Conservation (phyloP, 2,113 vertebrate genomes). For the Sardina pilchardus region DNA sequence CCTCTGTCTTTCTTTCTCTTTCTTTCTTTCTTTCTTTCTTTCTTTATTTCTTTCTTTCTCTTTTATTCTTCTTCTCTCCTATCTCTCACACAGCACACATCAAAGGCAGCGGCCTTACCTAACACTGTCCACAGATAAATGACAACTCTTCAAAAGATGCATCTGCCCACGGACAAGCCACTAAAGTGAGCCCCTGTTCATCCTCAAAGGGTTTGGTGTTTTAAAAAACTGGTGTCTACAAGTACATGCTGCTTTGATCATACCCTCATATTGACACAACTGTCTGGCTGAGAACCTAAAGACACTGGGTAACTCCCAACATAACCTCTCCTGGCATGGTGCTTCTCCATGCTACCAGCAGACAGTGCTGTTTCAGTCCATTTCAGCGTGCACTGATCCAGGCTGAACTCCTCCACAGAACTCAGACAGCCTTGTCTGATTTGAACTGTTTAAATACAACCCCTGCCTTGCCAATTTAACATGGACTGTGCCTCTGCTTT, state of each 20-base stretch:
- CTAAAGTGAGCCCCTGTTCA: background rate
- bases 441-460: background rate
- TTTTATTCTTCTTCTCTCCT: background rate
- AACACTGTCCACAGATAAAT: conserved; percentile 6
- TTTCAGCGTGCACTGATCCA: background rate
- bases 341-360: conserved; percentile 26
- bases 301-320: background rate
- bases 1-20: background rate
- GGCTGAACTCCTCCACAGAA: background rate
- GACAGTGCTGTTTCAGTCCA: conserved; percentile 35
- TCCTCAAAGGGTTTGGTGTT: background rate
- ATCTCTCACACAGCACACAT: conserved; percentile 24
- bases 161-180: background rate
- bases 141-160: background rate
- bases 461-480: background rate
- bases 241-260: background rate
- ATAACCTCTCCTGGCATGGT: background rate
- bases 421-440: background rate
- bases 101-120: background rate
- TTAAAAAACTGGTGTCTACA: background rate
- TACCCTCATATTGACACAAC: conserved; percentile 2
- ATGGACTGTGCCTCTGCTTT: background rate
- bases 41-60: background rate
- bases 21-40: background rate
- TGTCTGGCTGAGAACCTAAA: background rate